Evolutionary conservation across 2,797 vertebrate species (phyloP), one percentile per base, ranked within the genome.

Genomic region (Apodemus agrarius): DNA sequence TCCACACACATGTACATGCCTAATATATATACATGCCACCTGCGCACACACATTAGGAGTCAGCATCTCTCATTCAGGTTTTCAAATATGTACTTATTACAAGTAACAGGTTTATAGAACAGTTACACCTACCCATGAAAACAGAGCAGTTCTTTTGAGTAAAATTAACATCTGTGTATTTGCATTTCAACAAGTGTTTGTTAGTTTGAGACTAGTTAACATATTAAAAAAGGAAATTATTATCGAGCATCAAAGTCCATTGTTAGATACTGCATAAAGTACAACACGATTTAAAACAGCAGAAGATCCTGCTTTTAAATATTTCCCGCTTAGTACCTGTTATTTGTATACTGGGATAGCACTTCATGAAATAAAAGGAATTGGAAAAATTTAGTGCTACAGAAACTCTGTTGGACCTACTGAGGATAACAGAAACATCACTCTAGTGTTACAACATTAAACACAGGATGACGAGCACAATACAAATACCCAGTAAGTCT

Each of bases 161-260:
- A 96, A 92, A 96, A 78, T 34, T 90, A 89, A 31, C 67, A 81
- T 90, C 67, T 5, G 1, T 81, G n/a, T 3, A 43, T 59, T 94
- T 93, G 52, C 40, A 46, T 46, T 21, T 54, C 24, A 40, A 85
- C 16, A 93, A 76, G 81, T 52, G 80, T 67, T 92, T 93, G 91
- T 90, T 96, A 94, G 75, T 21, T 7, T 92, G n/a, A 95, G 13
- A 72, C 29, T 52, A 91, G 90, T 52, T 90, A 75, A 1, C 86
- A 21, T 57, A 37, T 83, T 96, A 52, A 89, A 87, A 80, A 91
- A 86, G 34, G 26, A 94, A 91, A 67, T 78, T 5, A 90, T 40
- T 92, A 3, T 81, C 79, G 43, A 8, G 57, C n/a, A 84, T 61
- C 43, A 83, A 61, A 34, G 65, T 94, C 43, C 46, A 80, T 3